Conservation (phyloP, 1,140 invertebrate species). For the Samia ricini region DNA sequence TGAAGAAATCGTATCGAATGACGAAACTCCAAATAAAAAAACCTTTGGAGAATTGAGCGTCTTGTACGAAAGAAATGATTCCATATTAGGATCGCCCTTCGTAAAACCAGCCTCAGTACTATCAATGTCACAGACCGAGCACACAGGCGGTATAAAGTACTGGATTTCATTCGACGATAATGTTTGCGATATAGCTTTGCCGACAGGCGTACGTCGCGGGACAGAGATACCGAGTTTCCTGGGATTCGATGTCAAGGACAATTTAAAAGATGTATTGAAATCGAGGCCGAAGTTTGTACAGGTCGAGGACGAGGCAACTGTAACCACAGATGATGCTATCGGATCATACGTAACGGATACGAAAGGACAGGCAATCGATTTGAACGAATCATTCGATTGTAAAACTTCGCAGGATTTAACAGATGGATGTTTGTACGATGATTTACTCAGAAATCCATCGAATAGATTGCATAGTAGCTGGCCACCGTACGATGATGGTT, state of each 20-base stretch:
- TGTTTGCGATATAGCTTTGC: not conserved
- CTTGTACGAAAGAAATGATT: slow-evolving; percentile 49
- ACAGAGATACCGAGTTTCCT: slow-evolving; percentile 52
- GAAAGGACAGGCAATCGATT: slow-evolving; percentile 10
- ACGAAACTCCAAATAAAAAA: not conserved
- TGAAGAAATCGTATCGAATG: not conserved
- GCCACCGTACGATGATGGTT: slow-evolving; percentile 71
- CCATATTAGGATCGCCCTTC: slow-evolving; percentile 50
- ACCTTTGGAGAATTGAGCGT: not conserved
- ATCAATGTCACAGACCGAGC: slow-evolving; percentile 61
- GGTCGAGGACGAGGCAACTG: not conserved
- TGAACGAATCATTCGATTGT: slow-evolving; percentile 12
- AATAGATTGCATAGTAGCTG: slow-evolving; percentile 49
- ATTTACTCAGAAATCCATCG: slow-evolving; percentile 22
- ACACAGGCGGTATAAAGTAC: slow-evolving; percentile 65
- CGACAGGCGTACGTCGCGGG: not conserved
- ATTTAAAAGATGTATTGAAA: not conserved
- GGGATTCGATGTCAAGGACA: slow-evolving; percentile 5
- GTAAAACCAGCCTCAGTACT: slow-evolving; percentile 40
- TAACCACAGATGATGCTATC: not conserved
- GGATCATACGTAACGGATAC: slow-evolving; percentile 23
- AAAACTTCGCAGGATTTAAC: slow-evolving; percentile 14
- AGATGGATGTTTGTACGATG: slow-evolving; percentile 40
- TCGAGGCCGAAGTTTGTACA: too few relatives aligned
- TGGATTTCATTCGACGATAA: slow-evolving; percentile 70